Percentiles rank a stretch among this genome's conserved stretches.
Conservation (phyloP, 2,888 invertebrate species). For the Cheiracanthium punctorium region DNA sequence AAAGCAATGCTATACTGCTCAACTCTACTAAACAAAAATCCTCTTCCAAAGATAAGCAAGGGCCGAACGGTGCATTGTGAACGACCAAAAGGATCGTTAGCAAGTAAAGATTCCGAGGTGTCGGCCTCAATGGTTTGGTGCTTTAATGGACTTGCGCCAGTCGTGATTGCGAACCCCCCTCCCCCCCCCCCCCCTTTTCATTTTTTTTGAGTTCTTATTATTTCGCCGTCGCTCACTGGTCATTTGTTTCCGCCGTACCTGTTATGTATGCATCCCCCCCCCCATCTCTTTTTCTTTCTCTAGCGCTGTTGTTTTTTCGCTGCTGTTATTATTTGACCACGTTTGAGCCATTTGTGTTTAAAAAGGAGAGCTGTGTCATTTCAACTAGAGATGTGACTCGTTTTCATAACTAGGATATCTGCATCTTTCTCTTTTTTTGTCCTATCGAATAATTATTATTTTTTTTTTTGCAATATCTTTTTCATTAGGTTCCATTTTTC, state of each 20-base stretch:
- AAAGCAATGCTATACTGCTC: not conserved
- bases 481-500: too few species aligned
- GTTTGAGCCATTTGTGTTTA: conserved; percentile 33
- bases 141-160: conserved; percentile 59
- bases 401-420: conserved; percentile 34
- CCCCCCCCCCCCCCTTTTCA: not conserved
- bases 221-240: conserved; percentile 20
- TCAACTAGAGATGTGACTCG: conserved; percentile 51
- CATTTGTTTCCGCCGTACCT: conserved; percentile 47
- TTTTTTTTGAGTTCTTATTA: not conserved
- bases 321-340: conserved; percentile 52
- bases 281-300: not conserved
- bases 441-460: not conserved
- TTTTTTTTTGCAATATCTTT: too few species aligned
- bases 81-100: conserved; percentile 50
- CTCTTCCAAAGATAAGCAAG: not conserved
- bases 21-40: conserved; percentile 17
- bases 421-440: conserved; percentile 2
- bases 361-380: conserved; percentile 39
- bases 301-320: not conserved
- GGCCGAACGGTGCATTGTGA: not conserved
- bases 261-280: not conserved
- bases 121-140: conserved; percentile 45
- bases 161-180: conserved; percentile 16
- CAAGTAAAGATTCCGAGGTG: conserved; percentile 47